Percentiles rank a stretch among this genome's conserved stretches.
phyloP scores from a whole-genome alignment of 2,113 vertebrate genomes.

The Silurus glanis region DNA sequence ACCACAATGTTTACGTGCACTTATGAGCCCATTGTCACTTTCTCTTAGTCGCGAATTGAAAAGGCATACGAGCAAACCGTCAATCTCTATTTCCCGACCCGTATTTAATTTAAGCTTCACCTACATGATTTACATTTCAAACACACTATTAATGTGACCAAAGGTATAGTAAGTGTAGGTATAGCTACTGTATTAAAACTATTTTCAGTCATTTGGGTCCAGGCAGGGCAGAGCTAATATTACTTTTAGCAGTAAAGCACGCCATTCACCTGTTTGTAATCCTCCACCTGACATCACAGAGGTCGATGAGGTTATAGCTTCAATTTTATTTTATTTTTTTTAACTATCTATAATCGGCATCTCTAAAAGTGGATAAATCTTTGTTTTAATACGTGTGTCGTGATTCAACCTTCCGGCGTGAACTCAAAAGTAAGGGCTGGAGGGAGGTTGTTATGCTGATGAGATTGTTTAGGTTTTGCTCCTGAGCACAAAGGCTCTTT shows the following conservation, averaged over 20 bases:
- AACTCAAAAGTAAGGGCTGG: slow-evolving; percentile 39
- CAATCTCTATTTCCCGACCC: slow-evolving; percentile 49
- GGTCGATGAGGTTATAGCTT: not conserved
- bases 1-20: slow-evolving; percentile 63
- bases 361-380: slow-evolving; percentile 39
- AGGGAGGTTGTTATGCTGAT: slow-evolving; percentile 56
- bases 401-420: slow-evolving; percentile 30
- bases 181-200: not conserved
- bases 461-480: slow-evolving; percentile 49
- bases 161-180: not conserved
- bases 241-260: slow-evolving; percentile 31
- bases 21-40: slow-evolving; percentile 69
- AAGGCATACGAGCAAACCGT: slow-evolving; percentile 55
- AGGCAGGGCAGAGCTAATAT: not conserved
- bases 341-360: not conserved
- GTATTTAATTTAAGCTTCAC: slow-evolving; percentile 16
- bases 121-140: not conserved
- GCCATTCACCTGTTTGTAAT: slow-evolving; percentile 13
- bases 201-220: not conserved
- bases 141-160: not conserved
- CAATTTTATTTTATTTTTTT: not conserved
- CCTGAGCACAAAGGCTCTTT: slow-evolving; percentile 55
- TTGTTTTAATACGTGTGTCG: slow-evolving; percentile 43
- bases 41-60: slow-evolving; percentile 57
- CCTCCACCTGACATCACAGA: not conserved